Evolutionary conservation across 2,888 invertebrate genomes (phyloP).

Genomic region (Heliconius sara): DNA sequence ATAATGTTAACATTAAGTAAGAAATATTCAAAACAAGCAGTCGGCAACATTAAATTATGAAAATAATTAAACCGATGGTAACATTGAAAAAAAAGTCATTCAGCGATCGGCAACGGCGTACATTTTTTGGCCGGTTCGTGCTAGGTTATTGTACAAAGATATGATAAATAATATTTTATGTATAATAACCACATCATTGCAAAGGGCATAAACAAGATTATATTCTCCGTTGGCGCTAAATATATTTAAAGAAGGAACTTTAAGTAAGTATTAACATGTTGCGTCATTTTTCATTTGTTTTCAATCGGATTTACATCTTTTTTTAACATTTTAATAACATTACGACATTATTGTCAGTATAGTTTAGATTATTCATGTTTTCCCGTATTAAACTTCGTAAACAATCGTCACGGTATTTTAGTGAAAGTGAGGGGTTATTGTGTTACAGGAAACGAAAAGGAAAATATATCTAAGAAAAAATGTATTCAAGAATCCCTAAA

Average conservation of each 20-base stretch:
- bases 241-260: slow-evolving; percentile 14
- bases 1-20: not conserved
- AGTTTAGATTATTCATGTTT: not conserved
- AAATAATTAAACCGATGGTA: not conserved
- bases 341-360: not conserved
- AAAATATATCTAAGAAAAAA: slow-evolving; percentile 49
- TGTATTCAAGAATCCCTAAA: slow-evolving; percentile 74
- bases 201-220: not conserved
- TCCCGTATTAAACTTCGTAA: not conserved
- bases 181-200: slow-evolving; percentile 21
- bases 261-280: slow-evolving; percentile 54
- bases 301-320: slow-evolving; percentile 29
- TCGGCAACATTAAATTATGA: not conserved
- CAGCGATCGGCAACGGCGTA: not conserved
- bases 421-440: slow-evolving; percentile 67
- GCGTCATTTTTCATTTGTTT: slow-evolving; percentile 63
- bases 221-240: not conserved
- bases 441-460: slow-evolving; percentile 64
- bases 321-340: not conserved
- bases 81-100: not conserved
- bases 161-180: slow-evolving; percentile 25
- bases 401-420: slow-evolving; percentile 38
- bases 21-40: not conserved
- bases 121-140: slow-evolving; percentile 21
- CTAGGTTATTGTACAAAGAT: slow-evolving; percentile 48